Base-by-base conservation (phyloP, 2,888 invertebrate species). In the Agrochola lota region DNA sequence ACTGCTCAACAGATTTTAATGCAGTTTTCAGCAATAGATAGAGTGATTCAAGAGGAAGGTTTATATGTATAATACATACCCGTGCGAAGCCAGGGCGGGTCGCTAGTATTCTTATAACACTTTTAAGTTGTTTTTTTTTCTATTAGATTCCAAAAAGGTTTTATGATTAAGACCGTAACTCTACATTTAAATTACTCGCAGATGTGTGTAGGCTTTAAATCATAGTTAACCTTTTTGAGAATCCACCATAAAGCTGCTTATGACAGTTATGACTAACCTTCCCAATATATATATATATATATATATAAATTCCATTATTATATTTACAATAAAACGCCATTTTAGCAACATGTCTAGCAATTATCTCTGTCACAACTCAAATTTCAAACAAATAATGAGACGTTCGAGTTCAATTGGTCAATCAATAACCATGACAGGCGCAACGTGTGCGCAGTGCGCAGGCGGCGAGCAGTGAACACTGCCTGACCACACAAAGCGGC, bases 371-470 rank as follows among this genome's bases (percentile, higher is more conserved):
- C 88, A 91, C 88, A 91, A 90, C 87, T 89, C 80, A 85, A 88
- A 90, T 89, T 87, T 85, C 87, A 89, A 91, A 91, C 90, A 92
- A 91, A 91, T 91, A 90, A 81, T 77, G 85, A 91, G 88, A 85
- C 85, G 82, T 83, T 80, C 70, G 88, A 87, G 93, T 94, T 94
- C 92, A 94, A 91, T 90, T 88, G 91, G 90, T 91, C 91, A 91
- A 92, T 92, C 91, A 91, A 91, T 92, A 92, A 93, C 88, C 90
- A 92, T 92, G 91, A 91, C 91, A 88, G 80, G 76, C 83, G 83
- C 72, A 86, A 86, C 72, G 78, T 70, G 72, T 79, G 75, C 70
- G 71, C 78, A 78, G 75, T 76, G 76, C 64, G 79, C 78, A 75
- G 74, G 57, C 71, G 89, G 90, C 90, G 88, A n/a, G n/a, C 89